These are phyloP conservation scores for Cryptoblepharus egeriae DNA, from an alignment of 2,797 vertebrate genomes.

Conservation along the genomic window DNA sequence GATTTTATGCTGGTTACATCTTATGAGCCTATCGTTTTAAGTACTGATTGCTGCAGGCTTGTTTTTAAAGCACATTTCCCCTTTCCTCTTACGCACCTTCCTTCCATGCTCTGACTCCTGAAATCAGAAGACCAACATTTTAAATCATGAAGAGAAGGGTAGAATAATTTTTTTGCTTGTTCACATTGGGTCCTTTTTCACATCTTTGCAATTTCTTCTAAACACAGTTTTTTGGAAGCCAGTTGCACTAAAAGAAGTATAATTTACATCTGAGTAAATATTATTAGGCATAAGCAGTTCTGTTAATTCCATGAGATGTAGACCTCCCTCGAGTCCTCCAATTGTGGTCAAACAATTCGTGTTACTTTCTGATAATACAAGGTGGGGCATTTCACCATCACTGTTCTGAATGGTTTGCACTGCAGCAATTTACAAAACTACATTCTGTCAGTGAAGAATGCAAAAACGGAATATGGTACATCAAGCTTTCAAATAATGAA, in stretches of 20 bases:
- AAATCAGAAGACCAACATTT: background rate
- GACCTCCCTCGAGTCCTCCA: background rate
- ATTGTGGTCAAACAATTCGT: background rate
- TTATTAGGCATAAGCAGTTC: background rate
- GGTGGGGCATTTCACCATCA: background rate
- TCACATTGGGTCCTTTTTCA: too few relatives aligned
- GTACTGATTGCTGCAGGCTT: too few relatives aligned
- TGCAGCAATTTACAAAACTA: conserved; percentile 14
- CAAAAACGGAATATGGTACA: conserved; percentile 10
- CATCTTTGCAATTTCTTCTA: background rate
- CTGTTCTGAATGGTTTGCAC: background rate
- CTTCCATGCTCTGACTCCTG: background rate
- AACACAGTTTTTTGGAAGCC: background rate
- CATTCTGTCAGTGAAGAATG: background rate
- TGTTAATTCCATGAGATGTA: background rate
- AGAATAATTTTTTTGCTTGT: background rate
- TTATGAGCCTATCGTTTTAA: too few relatives aligned
- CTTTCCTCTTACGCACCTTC: background rate
- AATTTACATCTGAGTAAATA: background rate
- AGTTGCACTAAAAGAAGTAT: background rate
- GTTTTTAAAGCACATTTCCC: too few relatives aligned
- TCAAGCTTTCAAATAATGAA: conserved; percentile 37
- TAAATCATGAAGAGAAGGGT: too few relatives aligned
- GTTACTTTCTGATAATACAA: background rate
- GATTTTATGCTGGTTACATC: too few relatives aligned